A percentile compares a stretch with the other conserved stretches of the same genome.
Evolutionary conservation across 64 coral and sea anemone species (phyloP).

Genomic region (Acropora yongei): DNA sequence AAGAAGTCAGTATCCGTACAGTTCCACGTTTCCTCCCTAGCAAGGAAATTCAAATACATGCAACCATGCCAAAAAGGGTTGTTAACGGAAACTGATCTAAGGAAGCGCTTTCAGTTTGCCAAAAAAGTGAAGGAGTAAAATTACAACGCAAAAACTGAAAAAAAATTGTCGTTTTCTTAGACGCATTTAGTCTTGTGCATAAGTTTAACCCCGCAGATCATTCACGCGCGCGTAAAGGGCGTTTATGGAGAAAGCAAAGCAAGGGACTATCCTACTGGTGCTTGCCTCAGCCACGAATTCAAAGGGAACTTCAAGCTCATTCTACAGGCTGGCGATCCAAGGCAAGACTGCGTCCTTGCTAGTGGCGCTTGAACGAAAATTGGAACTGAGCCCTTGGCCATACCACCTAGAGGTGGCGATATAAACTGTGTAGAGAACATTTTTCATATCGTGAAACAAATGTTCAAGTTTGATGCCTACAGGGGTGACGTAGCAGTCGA

Average conservation of each 20-base stretch:
- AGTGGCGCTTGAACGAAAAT: background rate
- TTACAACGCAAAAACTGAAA: no score
- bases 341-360: no score
- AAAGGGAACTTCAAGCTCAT: background rate
- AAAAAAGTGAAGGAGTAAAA: no score
- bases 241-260: no score
- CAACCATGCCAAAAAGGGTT: constrained; percentile 67
- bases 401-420: background rate
- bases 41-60: constrained; percentile 25
- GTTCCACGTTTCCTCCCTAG: constrained; percentile 16
- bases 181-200: no score
- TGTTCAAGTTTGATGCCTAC: background rate
- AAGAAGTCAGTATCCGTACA: constrained; percentile 15
- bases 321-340: background rate
- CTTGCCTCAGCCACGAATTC: background rate
- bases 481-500: background rate
- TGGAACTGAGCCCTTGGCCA: background rate
- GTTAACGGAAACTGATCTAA: constrained; percentile 16
- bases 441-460: constrained; percentile 8
- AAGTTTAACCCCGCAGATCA: no score
- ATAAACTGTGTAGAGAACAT: constrained; percentile 24
- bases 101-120: background rate
- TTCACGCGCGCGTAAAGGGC: no score
- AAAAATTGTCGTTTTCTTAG: background rate
- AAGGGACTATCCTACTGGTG: no score